Percentiles rank a stretch among this genome's conserved stretches.
Conservation (phyloP, 2,888 invertebrate species). For the Ptychoptera albimana region DNA sequence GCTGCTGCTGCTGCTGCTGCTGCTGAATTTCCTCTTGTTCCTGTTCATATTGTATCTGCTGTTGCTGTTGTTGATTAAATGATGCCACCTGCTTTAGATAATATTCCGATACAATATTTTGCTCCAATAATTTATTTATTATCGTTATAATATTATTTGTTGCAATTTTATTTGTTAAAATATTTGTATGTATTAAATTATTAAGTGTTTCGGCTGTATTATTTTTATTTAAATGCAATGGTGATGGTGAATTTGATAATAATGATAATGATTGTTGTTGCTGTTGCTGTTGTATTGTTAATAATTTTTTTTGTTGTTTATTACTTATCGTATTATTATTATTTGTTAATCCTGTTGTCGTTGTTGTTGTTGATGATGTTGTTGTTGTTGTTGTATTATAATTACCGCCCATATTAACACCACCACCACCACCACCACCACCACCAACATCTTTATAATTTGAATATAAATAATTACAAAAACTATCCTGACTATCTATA, state of each 20-base stretch:
- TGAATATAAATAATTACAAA: no score
- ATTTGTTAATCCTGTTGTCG: no score
- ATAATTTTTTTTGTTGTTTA: no score
- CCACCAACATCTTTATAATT: no score
- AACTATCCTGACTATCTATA: neutral
- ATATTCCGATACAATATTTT: constrained; percentile 17
- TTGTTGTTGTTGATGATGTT: neutral
- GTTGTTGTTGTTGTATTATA: neutral
- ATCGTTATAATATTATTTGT: constrained; percentile 17
- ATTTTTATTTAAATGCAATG: neutral
- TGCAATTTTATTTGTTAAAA: constrained; percentile 16
- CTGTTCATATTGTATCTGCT: neutral
- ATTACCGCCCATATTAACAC: no score
- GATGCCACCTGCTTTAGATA: constrained; percentile 15
- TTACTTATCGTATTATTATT: no score
- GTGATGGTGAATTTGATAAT: neutral
- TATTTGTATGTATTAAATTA: constrained; percentile 16
- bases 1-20: neutral
- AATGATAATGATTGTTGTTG: neutral
- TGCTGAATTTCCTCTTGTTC: neutral
- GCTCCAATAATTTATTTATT: constrained; percentile 16
- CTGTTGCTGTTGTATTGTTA: neutral
- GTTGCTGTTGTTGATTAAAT: constrained; percentile 9
- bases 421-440: no score
- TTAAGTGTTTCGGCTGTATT: constrained; percentile 13